A percentile compares a stretch with the other conserved stretches of the same genome.
phyloP scores from a whole-genome alignment of 2,797 vertebrate genomes.

The Heterohyrax brucei region DNA sequence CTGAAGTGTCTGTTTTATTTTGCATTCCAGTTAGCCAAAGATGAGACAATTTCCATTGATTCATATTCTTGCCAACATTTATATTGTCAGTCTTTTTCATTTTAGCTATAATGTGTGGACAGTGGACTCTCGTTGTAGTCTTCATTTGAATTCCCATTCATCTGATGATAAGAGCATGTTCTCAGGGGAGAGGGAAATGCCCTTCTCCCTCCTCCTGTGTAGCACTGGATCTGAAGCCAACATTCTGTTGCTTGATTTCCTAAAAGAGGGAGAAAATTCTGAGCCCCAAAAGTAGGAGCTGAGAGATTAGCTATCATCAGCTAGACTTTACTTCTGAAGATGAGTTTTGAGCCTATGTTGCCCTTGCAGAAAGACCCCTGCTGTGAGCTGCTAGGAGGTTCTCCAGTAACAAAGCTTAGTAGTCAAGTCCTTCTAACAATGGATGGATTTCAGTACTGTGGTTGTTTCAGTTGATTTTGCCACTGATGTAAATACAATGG shows the following conservation, averaged over 20 bases:
- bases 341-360: neutral
- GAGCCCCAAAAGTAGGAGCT: neutral
- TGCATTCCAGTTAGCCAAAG: neutral
- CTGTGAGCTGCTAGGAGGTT: neutral
- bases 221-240: neutral
- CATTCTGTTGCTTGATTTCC: slow-evolving; percentile 9
- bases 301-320: neutral
- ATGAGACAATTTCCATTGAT: neutral
- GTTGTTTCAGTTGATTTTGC: neutral
- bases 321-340: neutral
- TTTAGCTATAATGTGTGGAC: too few species aligned
- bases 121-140: neutral
- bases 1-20: neutral
- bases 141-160: neutral
- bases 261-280: neutral
- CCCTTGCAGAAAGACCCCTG: too few species aligned
- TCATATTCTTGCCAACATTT: neutral
- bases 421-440: neutral
- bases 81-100: neutral
- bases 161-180: neutral
- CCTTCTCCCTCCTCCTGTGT: neutral
- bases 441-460: neutral
- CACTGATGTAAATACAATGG: neutral
- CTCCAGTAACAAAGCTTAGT: neutral
- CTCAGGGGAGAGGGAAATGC: neutral